Base-by-base conservation (phyloP, 53 echinoderm and acorn worm species). In the Astropecten irregularis region DNA sequence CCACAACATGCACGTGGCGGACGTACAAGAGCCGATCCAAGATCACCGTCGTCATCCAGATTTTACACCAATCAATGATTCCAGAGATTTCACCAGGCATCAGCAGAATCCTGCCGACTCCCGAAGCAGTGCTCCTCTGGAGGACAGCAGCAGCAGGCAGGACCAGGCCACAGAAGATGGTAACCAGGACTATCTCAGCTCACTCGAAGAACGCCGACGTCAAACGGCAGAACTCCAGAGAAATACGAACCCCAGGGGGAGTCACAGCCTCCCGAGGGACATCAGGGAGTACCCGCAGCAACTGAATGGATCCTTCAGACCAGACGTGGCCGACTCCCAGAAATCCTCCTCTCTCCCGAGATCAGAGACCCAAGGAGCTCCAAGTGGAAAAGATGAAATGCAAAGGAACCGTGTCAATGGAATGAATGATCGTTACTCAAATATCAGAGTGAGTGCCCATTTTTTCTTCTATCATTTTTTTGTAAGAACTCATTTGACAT, bases 201-300 rank as follows among this genome's bases (percentile, higher is more conserved):
- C 79, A 18, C 79, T 47, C 29, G 60, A 79, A 19, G 47, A 48
- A 31, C 27, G 62, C 29, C 27, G 49, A 31, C 63, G 47, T 13
- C 61, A 47, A 3, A 14, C 49, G 13, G 49, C 40, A 26, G 25
- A 69, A 4, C 16, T 30, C 11, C 15, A 33, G 1, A 46, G 49
- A 61, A 16, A 31, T 42, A 61, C 28, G 2, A 60, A 62, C 48
- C 46, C 42, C 21, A 15, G 62, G 39, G 62, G 46, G 19, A 79
- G 61, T 33, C 61, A 32, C 11, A 79, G 79, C 30, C 79, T 79
- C 1, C 79, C 79, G 0, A 60, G 79, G 31, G 79, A 62, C 57
- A 35, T 48, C 4, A 9, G 27, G 5, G 27, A 29, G 40, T 46
- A 61, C 79, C 62, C 28, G 36, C 44, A 29, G 34, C 61, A 34